These are phyloP conservation scores for Mallotus villosus DNA, from an alignment of 2,797 vertebrate species.

Conservation along the genomic window DNA sequence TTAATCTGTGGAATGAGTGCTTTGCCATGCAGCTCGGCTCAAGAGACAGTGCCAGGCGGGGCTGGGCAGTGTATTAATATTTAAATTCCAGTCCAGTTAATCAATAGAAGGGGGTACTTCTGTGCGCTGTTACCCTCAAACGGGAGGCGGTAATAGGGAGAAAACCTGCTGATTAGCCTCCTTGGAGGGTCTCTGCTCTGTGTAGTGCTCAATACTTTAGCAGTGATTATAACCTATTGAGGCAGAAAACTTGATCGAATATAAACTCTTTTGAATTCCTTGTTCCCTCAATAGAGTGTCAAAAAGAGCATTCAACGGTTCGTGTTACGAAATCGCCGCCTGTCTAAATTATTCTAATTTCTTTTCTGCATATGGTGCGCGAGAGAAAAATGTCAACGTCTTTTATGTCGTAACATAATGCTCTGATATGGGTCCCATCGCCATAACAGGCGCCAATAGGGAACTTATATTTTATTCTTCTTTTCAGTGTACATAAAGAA, in stretches of 20 bases:
- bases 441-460: slow-evolving; percentile 93
- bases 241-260: slow-evolving; percentile 99
- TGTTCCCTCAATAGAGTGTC: slow-evolving; percentile 95
- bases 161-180: slow-evolving; percentile 93
- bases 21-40: slow-evolving; percentile 78
- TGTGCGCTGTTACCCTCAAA: slow-evolving; percentile 83
- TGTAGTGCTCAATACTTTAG: slow-evolving; percentile 94
- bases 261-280: slow-evolving; percentile 99
- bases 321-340: slow-evolving; percentile 89
- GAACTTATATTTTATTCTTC: slow-evolving; percentile 99
- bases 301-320: slow-evolving; percentile 99
- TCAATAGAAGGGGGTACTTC: slow-evolving; percentile 84
- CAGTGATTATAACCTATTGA: slow-evolving; percentile 98
- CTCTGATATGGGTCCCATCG: slow-evolving; percentile 92
- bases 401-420: slow-evolving; percentile 85
- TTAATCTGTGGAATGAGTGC: slow-evolving; percentile 86
- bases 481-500: slow-evolving; percentile 99
- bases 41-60: slow-evolving; percentile 76
- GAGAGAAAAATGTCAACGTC: slow-evolving; percentile 79
- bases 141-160: slow-evolving; percentile 88
- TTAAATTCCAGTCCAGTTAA: slow-evolving; percentile 84
- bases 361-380: slow-evolving; percentile 87
- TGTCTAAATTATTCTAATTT: slow-evolving; percentile 84
- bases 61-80: slow-evolving; percentile 82
- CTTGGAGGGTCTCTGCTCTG: slow-evolving; percentile 90